Conservation (phyloP, 2,797 vertebrate species). For the Atherinosoma microstoma region DNA sequence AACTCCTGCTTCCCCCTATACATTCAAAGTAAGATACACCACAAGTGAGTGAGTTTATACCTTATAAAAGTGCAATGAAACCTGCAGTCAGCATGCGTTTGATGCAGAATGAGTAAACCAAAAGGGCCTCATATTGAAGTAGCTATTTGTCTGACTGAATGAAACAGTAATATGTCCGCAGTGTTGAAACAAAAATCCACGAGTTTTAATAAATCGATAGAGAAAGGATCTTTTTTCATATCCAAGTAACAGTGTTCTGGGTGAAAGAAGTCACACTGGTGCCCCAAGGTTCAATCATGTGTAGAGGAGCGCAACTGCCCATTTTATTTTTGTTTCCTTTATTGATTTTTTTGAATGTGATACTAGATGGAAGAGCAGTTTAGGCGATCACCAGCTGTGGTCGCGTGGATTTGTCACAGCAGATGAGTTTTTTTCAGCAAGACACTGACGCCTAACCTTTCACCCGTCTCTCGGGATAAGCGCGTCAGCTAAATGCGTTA, state of each 20-base stretch:
- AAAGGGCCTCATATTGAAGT: background rate
- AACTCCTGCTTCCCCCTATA: slow-evolving; percentile 17
- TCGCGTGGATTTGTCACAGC: slow-evolving; percentile 43
- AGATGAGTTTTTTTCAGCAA: slow-evolving; percentile 54
- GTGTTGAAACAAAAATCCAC: slow-evolving; percentile 56
- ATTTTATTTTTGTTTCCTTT: background rate
- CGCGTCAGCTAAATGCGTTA: slow-evolving; percentile 65
- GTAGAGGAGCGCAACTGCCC: background rate
- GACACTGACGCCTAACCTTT: slow-evolving; percentile 52
- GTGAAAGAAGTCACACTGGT: slow-evolving; percentile 8
- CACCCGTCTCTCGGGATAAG: slow-evolving; percentile 56
- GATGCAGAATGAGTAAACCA: background rate
- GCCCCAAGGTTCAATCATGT: background rate
- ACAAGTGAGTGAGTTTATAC: slow-evolving; percentile 12
- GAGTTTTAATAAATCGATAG: slow-evolving; percentile 38
- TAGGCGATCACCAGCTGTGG: slow-evolving; percentile 7
- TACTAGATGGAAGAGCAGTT: background rate
- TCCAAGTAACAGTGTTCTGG: slow-evolving; percentile 11
- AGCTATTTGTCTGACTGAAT: background rate
- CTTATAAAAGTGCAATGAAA: slow-evolving; percentile 1
- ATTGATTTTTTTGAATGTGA: slow-evolving; percentile 12
- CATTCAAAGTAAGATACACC: slow-evolving; percentile 48
- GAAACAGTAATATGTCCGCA: slow-evolving; percentile 43
- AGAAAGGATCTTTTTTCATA: slow-evolving; percentile 45
- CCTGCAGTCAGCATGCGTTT: slow-evolving; percentile 9